These are phyloP conservation scores for Sphinx pinastri DNA, from an alignment of 2,888 invertebrate genomes.

Conservation along the genomic window DNA sequence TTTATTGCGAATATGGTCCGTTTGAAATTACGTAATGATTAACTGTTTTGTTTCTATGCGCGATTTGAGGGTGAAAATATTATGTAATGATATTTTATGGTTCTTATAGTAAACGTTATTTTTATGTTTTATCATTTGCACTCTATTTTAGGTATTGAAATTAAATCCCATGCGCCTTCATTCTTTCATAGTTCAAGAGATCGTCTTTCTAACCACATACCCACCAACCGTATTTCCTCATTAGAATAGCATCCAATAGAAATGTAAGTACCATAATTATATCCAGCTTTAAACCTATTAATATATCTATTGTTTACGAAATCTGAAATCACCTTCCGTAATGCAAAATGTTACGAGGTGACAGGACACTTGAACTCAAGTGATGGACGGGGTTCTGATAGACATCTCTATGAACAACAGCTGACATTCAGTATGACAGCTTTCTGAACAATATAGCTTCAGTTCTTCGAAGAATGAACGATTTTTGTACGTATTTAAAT, in stretches of 20 bases:
- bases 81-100: too few relatives aligned
- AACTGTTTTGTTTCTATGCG: not conserved
- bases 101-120: too few relatives aligned
- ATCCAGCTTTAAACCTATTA: too few relatives aligned
- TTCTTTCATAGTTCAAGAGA: too few relatives aligned
- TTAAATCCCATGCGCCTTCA: too few relatives aligned
- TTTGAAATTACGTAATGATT: not conserved
- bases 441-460: conserved; percentile 5
- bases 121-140: too few relatives aligned
- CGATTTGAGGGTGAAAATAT: too few relatives aligned
- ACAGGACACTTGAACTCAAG: not conserved
- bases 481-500: not conserved
- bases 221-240: too few relatives aligned
- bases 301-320: not conserved
- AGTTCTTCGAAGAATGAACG: not conserved
- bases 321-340: not conserved
- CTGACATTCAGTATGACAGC: conserved; percentile 14
- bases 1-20: not conserved
- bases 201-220: too few relatives aligned
- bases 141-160: too few relatives aligned
- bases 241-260: too few relatives aligned
- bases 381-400: conserved; percentile 9
- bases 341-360: conserved; percentile 5
- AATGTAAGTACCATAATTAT: too few relatives aligned
- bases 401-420: conserved; percentile 10